These are phyloP conservation scores for Diloba caeruleocephala DNA, from an alignment of 2,888 invertebrate species.

Conservation along the genomic window DNA sequence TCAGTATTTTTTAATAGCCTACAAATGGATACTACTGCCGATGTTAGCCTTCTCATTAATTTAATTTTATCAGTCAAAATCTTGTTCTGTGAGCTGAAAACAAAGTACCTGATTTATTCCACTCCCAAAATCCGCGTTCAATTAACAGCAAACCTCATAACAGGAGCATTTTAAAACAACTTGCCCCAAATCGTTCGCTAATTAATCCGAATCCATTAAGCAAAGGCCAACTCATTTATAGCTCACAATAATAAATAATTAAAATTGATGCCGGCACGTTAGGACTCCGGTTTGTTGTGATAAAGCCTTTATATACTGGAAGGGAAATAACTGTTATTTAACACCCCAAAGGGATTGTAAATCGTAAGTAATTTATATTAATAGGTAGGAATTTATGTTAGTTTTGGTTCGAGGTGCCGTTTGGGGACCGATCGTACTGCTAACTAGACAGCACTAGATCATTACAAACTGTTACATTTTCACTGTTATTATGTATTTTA, in stretches of 20 bases:
- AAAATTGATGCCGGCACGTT: slow-evolving; percentile 73
- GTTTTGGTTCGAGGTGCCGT: slow-evolving; percentile 78
- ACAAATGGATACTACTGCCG: too few relatives aligned
- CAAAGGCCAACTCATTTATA: slow-evolving; percentile 60
- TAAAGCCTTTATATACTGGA: slow-evolving; percentile 70
- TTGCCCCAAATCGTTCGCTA: slow-evolving; percentile 41
- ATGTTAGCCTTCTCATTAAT: too few relatives aligned
- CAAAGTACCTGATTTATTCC: neutral
- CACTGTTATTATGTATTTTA: slow-evolving; percentile 49
- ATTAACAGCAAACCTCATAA: slow-evolving; percentile 44
- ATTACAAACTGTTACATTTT: slow-evolving; percentile 61
- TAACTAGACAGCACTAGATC: slow-evolving; percentile 76
- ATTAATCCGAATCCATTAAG: slow-evolving; percentile 50
- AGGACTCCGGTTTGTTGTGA: slow-evolving; percentile 66
- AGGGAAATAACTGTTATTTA: slow-evolving; percentile 79
- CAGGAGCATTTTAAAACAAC: slow-evolving; percentile 42
- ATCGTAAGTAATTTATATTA: slow-evolving; percentile 86
- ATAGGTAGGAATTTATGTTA: slow-evolving; percentile 81
- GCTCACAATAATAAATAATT: slow-evolving; percentile 71
- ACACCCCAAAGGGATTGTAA: slow-evolving; percentile 82
- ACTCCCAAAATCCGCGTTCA: slow-evolving; percentile 30
- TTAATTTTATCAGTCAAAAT: too few relatives aligned
- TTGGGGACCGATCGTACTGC: slow-evolving; percentile 77
- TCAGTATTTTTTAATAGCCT: too few relatives aligned
- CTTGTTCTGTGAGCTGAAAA: neutral